Percentiles rank a stretch among this genome's conserved stretches.
Evolutionary conservation across 37 sponge, comb jelly and placozoan genomes (phyloP).

Genomic region (Agelas oroides): DNA sequence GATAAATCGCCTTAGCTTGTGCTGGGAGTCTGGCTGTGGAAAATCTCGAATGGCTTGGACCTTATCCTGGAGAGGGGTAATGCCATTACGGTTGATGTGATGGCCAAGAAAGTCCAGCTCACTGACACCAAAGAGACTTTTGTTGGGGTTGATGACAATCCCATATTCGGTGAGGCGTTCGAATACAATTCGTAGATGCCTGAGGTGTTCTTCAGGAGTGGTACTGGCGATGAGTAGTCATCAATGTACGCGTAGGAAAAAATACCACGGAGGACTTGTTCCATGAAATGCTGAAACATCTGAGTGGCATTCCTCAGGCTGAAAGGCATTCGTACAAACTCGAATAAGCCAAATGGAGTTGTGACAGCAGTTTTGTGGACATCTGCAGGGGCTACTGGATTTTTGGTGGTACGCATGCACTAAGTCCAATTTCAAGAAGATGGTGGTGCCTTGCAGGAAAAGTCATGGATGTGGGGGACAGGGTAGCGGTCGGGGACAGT

Average conservation of each 20-base stretch:
- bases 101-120: constrained; percentile 48
- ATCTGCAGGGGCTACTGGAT: no score
- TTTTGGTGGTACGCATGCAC: constrained; percentile 29
- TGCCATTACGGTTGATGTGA: constrained; percentile 9
- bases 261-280: no score
- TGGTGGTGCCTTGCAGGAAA: constrained; percentile 27
- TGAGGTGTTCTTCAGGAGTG: constrained; percentile 47
- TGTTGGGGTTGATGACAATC: constrained; percentile 57
- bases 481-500: constrained; percentile 58
- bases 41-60: constrained; percentile 53
- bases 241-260: constrained; percentile 57
- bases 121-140: constrained; percentile 49
- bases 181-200: constrained; percentile 41
- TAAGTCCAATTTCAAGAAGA: constrained; percentile 4
- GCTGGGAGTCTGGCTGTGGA: constrained; percentile 57
- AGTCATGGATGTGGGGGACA: constrained; percentile 42
- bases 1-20: constrained; percentile 36
- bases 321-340: no score
- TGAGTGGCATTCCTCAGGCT: no score
- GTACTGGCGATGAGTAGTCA: constrained; percentile 53
- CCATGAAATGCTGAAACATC: no score
- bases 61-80: constrained; percentile 41
- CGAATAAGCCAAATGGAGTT: no score
- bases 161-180: constrained; percentile 40
- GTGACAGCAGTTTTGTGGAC: no score